Evolutionary conservation across 2,113 vertebrate genomes (phyloP), one percentile per base, ranked within the genome.

Genomic region (Colinus virginianus): DNA sequence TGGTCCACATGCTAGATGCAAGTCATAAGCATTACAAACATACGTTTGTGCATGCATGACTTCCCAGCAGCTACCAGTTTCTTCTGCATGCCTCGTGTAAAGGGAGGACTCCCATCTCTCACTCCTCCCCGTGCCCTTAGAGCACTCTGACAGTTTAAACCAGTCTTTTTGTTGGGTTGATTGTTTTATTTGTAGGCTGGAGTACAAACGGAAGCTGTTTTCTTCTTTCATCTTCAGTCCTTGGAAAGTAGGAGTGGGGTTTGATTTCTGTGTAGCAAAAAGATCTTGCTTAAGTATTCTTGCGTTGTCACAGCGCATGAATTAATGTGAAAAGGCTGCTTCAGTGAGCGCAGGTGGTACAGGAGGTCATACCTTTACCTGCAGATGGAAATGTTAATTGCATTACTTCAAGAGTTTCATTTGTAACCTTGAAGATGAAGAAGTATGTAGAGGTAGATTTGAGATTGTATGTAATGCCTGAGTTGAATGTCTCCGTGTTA

Each of bases 61-160:
- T 82, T 87, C 28, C 42, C 63, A 82, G 9, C 9, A 58, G 15
- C 62, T 74, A 55, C 36, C 7, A 15, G 23, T 56, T 82, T 58
- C 9, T 61, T 78, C 43, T 61, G 30, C 4, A 0, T 18, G 2
- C 46, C 32, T 66, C 49, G 3, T 32, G 9, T 36, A 10, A 18
- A 25, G 13, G 9, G 7, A 6, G 13, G 17, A 3, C 70, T 86
- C 30, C 25, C 10, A 6, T 61, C 43, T 34, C 32, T 77, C 15
- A 4, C 15, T 55, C 26, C 8, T 2, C 1, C 6, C 55, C 55
- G 36, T 3, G 32, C 6, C 4, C 1, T 48, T 66, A 6, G 55
- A 56, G 51, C 46, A 67, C 48, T 80, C 84, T 21, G 76, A 56
- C 43, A 75, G 38, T 48, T 68, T 59, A 63, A 63, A 42, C 28